These are phyloP conservation scores for Myiopsitta monachus DNA, from an alignment of 2,113 vertebrate species.

Conservation along the genomic window DNA sequence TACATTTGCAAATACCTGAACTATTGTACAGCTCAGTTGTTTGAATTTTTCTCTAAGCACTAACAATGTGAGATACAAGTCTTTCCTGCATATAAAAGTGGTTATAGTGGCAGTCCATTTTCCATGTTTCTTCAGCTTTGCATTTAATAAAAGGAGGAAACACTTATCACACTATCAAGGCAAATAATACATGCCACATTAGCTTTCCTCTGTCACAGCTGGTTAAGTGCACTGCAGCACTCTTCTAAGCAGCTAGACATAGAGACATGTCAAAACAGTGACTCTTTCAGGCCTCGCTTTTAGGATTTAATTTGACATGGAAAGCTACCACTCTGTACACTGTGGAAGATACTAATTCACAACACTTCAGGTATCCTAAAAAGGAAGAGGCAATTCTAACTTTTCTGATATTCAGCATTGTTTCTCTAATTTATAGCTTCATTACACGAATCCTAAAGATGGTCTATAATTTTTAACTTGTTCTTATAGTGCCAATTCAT, in stretches of 20 bases:
- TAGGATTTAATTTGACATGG: background rate
- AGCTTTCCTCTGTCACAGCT: background rate
- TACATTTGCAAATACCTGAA: background rate
- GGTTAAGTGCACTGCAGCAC: background rate
- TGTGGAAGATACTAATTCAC: background rate
- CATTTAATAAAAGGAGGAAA: constrained; percentile 25
- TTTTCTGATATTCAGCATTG: background rate
- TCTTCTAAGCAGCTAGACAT: background rate
- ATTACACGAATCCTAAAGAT: background rate
- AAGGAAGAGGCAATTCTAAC: background rate
- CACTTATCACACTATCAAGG: background rate
- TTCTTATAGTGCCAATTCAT: background rate
- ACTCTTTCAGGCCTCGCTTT: background rate
- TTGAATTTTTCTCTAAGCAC: background rate
- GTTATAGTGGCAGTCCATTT: background rate
- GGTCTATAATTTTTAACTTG: background rate
- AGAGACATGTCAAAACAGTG: background rate
- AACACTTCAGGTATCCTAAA: background rate
- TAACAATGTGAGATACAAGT: background rate
- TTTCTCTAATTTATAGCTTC: background rate
- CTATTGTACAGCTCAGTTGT: background rate
- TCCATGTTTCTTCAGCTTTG: background rate
- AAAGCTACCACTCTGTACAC: background rate
- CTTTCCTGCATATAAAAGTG: background rate
- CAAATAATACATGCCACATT: background rate